Conservation (phyloP, 1,140 invertebrate species). For the Musca domestica region DNA sequence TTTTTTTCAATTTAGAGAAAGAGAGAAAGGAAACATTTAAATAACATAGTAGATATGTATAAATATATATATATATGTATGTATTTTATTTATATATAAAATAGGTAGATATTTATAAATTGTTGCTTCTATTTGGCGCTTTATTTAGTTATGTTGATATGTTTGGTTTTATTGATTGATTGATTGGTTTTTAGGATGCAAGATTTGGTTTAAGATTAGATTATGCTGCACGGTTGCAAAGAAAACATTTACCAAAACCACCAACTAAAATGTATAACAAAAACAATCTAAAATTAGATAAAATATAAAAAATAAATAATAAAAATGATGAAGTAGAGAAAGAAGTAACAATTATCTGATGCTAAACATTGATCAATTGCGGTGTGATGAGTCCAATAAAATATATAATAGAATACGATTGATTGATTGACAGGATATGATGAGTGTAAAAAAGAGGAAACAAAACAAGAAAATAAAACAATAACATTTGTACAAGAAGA, state of each 20-base stretch:
- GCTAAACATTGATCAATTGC: slow-evolving; percentile 13
- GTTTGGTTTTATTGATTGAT: slow-evolving; percentile 8
- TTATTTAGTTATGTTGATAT: slow-evolving; percentile 11
- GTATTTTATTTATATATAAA: slow-evolving; percentile 1
- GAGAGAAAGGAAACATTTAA: too few species aligned
- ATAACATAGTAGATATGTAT: neutral
- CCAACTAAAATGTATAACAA: slow-evolving; percentile 24
- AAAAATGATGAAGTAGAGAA: slow-evolving; percentile 1
- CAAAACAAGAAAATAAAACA: neutral
- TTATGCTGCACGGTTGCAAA: slow-evolving; percentile 18
- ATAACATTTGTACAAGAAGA: slow-evolving; percentile 16
- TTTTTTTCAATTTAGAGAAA: too few species aligned
- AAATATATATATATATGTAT: neutral
- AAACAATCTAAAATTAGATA: slow-evolving; percentile 25
- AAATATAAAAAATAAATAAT: slow-evolving; percentile 10
- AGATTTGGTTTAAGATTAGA: slow-evolving; percentile 12
- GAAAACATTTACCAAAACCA: slow-evolving; percentile 25
- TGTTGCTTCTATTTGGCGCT: neutral
- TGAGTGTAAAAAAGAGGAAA: too few species aligned
- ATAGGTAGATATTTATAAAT: slow-evolving; percentile 11
- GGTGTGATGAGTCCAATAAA: too few species aligned
- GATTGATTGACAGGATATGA: too few species aligned
- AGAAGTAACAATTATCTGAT: neutral
- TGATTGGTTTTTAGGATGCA: slow-evolving; percentile 9
- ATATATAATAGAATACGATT: too few species aligned